phyloP scores from a whole-genome alignment of 1,140 invertebrate genomes.

The Patella vulgata region DNA sequence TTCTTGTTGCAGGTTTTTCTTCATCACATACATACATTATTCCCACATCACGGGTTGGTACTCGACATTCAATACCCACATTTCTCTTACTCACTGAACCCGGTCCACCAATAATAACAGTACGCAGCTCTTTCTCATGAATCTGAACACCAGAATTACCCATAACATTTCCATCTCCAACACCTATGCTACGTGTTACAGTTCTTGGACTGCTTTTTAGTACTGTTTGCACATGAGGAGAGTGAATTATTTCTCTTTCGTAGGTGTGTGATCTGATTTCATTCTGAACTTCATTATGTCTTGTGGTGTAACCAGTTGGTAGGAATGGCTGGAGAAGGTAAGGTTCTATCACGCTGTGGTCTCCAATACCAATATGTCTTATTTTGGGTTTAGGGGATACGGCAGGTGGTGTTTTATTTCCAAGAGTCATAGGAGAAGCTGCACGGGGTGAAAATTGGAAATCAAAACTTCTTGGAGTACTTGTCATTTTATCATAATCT shows the following conservation, averaged over 20 bases:
- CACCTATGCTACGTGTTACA: constrained; percentile 57
- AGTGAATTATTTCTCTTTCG: constrained; percentile 39
- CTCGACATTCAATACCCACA: constrained; percentile 75
- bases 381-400: constrained; percentile 44
- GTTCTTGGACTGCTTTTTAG: constrained; percentile 41
- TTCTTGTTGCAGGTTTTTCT: constrained; percentile 53
- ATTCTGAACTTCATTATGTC: constrained; percentile 42
- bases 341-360: constrained; percentile 53
- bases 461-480: neutral
- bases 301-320: constrained; percentile 37
- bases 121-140: constrained; percentile 65
- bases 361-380: constrained; percentile 53
- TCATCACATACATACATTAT: constrained; percentile 57
- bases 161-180: constrained; percentile 63
- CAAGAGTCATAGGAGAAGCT: constrained; percentile 15
- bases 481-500: too few species aligned
- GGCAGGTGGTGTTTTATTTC: constrained; percentile 39
- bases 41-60: constrained; percentile 72
- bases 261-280: constrained; percentile 26
- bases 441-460: constrained; percentile 17
- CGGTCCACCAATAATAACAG: constrained; percentile 59
- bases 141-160: constrained; percentile 57
- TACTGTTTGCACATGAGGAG: constrained; percentile 34
- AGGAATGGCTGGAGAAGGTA: constrained; percentile 54
- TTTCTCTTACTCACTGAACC: constrained; percentile 67